phyloP scores from a whole-genome alignment of 2,888 invertebrate species.

The Pocota personata region DNA sequence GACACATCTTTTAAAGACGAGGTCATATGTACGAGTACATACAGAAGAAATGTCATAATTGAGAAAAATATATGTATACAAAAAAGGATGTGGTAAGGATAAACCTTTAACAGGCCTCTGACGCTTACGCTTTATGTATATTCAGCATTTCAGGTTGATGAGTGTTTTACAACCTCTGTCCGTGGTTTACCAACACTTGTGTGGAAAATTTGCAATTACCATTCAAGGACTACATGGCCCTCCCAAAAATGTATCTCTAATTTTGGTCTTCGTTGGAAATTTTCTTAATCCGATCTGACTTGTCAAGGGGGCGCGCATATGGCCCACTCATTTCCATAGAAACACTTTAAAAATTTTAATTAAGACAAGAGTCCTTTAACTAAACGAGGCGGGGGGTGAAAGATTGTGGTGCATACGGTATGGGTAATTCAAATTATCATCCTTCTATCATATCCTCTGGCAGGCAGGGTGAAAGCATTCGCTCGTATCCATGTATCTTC shows the following conservation, averaged over 20 bases:
- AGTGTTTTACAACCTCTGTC: slow-evolving; percentile 3
- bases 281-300: slow-evolving; percentile 40
- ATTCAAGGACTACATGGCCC: slow-evolving; percentile 17
- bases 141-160: neutral
- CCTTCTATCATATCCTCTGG: slow-evolving; percentile 33
- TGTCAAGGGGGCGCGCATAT: slow-evolving; percentile 13
- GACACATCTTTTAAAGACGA: slow-evolving; percentile 55
- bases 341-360: slow-evolving; percentile 65
- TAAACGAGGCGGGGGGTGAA: slow-evolving; percentile 39
- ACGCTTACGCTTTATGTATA: neutral
- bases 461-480: neutral
- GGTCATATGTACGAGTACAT: slow-evolving; percentile 30
- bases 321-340: slow-evolving; percentile 22
- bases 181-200: slow-evolving; percentile 29
- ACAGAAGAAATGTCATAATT: slow-evolving; percentile 54
- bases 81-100: slow-evolving; percentile 5
- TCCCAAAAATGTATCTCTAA: slow-evolving; percentile 36
- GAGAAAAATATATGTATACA: slow-evolving; percentile 11
- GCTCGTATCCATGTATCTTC: slow-evolving; percentile 10
- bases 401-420: slow-evolving; percentile 15
- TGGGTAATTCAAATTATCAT: slow-evolving; percentile 62
- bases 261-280: neutral
- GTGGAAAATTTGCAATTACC: slow-evolving; percentile 55
- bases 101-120: neutral
- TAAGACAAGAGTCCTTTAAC: slow-evolving; percentile 61